A percentile compares a stretch with the other conserved stretches of the same genome.
Conservation (phyloP, 2,888 invertebrate species). For the Tachystola acroxantha region DNA sequence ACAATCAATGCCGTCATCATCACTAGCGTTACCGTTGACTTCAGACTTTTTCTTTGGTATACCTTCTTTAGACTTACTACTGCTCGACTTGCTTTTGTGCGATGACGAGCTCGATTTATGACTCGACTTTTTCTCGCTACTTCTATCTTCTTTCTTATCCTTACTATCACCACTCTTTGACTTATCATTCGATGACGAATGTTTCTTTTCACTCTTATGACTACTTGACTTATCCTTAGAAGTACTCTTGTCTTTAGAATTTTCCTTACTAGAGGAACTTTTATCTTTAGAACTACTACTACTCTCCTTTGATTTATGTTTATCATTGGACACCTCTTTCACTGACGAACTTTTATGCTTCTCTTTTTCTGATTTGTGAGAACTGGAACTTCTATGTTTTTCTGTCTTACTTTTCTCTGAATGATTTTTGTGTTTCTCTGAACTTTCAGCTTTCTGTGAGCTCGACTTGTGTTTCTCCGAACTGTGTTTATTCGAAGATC, state of each 20-base stretch:
- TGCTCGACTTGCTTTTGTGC: slow-evolving; percentile 49
- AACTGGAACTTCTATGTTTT: slow-evolving; percentile 17
- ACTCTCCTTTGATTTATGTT: slow-evolving; percentile 38
- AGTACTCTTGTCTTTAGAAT: slow-evolving; percentile 51
- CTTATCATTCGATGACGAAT: slow-evolving; percentile 47
- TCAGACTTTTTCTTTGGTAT: slow-evolving; percentile 64
- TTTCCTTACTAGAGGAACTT: slow-evolving; percentile 57
- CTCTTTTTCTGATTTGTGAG: slow-evolving; percentile 28
- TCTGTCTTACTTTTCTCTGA: slow-evolving; percentile 17
- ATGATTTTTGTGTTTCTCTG: slow-evolving; percentile 22
- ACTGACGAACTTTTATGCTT: slow-evolving; percentile 37
- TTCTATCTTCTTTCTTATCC: slow-evolving; percentile 38
- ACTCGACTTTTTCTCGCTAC: slow-evolving; percentile 49
- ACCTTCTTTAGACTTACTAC: slow-evolving; percentile 53
- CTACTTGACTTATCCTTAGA: slow-evolving; percentile 57
- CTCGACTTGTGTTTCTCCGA: slow-evolving; percentile 36
- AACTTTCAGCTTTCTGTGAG: slow-evolving; percentile 18
- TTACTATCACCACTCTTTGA: slow-evolving; percentile 38
- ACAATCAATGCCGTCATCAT: slow-evolving; percentile 82
- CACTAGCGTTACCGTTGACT: slow-evolving; percentile 26
- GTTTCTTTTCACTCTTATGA: slow-evolving; percentile 55
- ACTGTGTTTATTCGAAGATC: slow-evolving; percentile 27
- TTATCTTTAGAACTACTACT: slow-evolving; percentile 55
- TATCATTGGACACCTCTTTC: slow-evolving; percentile 27
- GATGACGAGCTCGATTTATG: slow-evolving; percentile 51